phyloP scores from a whole-genome alignment of 2,113 vertebrate species.

The Odontophorus gujanensis region DNA sequence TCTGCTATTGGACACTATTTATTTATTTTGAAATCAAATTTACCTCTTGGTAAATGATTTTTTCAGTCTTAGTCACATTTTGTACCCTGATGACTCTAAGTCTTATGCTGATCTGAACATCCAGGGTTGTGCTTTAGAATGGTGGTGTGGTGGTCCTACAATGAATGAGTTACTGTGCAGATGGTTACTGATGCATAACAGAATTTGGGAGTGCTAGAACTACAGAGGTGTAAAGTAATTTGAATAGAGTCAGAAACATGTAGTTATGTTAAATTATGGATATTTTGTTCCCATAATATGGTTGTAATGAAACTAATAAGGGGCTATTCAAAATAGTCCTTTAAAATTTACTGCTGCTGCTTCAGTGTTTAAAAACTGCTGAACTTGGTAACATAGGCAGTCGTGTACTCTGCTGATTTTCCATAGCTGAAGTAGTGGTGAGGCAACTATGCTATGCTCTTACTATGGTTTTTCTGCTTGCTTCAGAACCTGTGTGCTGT shows the following conservation, averaged over 20 bases:
- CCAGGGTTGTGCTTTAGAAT: not conserved
- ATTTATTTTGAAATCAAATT: not conserved
- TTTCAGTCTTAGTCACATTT: not conserved
- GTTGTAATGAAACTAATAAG: constrained; percentile 86
- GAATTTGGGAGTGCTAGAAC: not conserved
- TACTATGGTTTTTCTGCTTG: constrained; percentile 16
- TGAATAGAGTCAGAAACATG: not conserved
- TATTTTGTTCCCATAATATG: constrained; percentile 75
- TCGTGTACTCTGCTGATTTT: not conserved
- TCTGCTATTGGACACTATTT: not conserved
- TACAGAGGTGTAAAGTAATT: not conserved
- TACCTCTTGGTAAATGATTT: not conserved
- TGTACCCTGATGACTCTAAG: not conserved
- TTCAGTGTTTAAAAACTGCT: constrained; percentile 79
- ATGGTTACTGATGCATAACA: not conserved
- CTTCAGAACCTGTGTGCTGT: constrained; percentile 15
- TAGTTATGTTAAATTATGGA: not conserved
- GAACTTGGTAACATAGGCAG: constrained; percentile 25
- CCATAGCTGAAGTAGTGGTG: constrained; percentile 39
- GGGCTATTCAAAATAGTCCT: constrained; percentile 83
- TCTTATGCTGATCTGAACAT: not conserved
- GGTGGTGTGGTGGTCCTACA: not conserved
- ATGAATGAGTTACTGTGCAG: not conserved
- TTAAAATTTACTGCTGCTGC: constrained; percentile 84
- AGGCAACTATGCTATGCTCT: not conserved